Evolutionary conservation across 92 coral and sea anemone species (phyloP).

Genomic region (Montipora capitata): DNA sequence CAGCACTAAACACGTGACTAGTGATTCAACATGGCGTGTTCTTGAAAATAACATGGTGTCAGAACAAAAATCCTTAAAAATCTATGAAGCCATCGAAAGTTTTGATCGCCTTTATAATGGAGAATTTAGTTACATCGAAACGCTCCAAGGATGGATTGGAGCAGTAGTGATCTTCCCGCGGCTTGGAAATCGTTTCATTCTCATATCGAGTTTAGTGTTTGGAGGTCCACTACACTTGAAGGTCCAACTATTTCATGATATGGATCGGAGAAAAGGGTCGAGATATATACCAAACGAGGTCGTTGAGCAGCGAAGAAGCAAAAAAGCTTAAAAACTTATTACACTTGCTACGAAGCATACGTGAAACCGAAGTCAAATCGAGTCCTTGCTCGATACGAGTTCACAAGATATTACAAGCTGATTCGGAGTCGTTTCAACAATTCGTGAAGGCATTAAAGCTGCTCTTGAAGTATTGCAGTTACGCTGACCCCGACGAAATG

Average conservation of each 20-base stretch:
- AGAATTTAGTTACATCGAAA: too few species aligned
- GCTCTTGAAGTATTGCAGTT: slow-evolving; percentile 65
- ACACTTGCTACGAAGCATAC: slow-evolving; percentile 22
- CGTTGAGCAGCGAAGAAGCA: slow-evolving; percentile 52
- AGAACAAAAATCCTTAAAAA: too few species aligned
- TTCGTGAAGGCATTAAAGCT: slow-evolving; percentile 55
- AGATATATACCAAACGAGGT: slow-evolving; percentile 72
- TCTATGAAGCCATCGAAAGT: too few species aligned
- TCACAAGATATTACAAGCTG: slow-evolving; percentile 57
- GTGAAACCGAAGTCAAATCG: slow-evolving; percentile 44
- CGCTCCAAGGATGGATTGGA: too few species aligned
- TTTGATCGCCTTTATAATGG: too few species aligned
- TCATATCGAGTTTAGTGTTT: too few species aligned
- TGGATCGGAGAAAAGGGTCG: slow-evolving; percentile 67
- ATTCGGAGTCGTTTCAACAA: slow-evolving; percentile 48
- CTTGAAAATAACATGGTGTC: too few species aligned
- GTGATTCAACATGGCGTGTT: too few species aligned
- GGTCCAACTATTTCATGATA: slow-evolving; percentile 40
- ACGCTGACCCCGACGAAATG: slow-evolving; percentile 73
- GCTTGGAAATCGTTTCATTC: too few species aligned
- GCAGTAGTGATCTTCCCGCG: too few species aligned
- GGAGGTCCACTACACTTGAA: too few species aligned
- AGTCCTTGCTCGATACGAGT: slow-evolving; percentile 65
- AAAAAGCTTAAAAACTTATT: slow-evolving; percentile 46
- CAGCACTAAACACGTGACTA: too few species aligned